Base-by-base conservation (phyloP, 2,888 invertebrate species). In the Drosophila buzzatii region DNA sequence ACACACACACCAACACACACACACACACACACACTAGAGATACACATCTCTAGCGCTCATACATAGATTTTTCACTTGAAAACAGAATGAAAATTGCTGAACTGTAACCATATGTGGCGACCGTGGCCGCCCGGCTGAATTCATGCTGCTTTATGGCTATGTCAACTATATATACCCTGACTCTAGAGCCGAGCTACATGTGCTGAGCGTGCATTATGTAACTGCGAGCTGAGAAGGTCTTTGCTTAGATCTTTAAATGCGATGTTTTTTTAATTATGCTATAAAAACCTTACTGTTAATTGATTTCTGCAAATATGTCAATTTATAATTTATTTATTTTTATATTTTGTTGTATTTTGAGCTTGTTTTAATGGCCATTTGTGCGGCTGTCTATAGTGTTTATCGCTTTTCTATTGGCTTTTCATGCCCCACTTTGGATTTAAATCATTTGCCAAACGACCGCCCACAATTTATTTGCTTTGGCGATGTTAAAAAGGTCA, bases 91-190 rank as follows among this genome's bases (percentile, higher is more conserved):
- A 85, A 87, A 87, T 82, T 85, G 89, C 79, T 68, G 81, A 90
- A 89, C 89, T 89, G 85, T 90, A 85, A 89, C 84, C 84, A 84
- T 85, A 82, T 84, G 84, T 89, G 85, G 79, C 70, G 42, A 37
- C 52, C 60, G 55, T 67, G 47, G 60, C 49, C 58, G 27, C 27
- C 27, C 27, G 27, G 27, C 27, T 27, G 27, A 27, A 6, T 27
- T 27, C 27, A 27, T 53, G 89, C 82, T 81, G 84, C 76, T 81
- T 78, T 65, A 69, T 73, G 74, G 65, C 65, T 59, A 18, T 72
- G 68, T 70, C 73, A 74, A 74, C 76, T 53, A 53, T 12, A 60
- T 84, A 75, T 84, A 79, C 82, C 44, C 88, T 82, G 52, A 47
- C 35, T 23, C 37, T 6, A 18, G 18, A 35, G 58, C 39, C 18